A percentile compares a stretch with the other conserved stretches of the same genome.
phyloP scores from a whole-genome alignment of 2,888 invertebrate genomes.

The Limenitis camilla region DNA sequence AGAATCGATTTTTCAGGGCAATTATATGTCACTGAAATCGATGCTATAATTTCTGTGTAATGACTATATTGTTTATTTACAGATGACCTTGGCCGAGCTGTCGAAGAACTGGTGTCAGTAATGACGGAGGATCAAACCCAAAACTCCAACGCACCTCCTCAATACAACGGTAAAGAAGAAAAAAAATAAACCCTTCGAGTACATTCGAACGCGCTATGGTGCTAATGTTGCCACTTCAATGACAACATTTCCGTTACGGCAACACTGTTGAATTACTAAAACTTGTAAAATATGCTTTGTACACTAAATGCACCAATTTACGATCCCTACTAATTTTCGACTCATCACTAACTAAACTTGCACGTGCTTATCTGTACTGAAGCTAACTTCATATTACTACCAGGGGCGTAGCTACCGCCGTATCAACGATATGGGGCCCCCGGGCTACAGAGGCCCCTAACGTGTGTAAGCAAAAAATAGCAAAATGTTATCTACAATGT shows the following conservation, averaged over 20 bases:
- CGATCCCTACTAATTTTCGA: slow-evolving; percentile 61
- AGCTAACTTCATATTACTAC: slow-evolving; percentile 58
- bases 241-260: slow-evolving; percentile 41
- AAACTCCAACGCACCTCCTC: slow-evolving; percentile 55
- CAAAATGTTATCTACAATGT: too few species aligned
- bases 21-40: too few species aligned
- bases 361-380: slow-evolving; percentile 38
- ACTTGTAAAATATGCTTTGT: slow-evolving; percentile 8
- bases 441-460: too few species aligned
- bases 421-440: too few species aligned
- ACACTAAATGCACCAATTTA: slow-evolving; percentile 10
- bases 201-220: slow-evolving; percentile 31
- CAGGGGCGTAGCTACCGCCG: too few species aligned
- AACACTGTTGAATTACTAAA: slow-evolving; percentile 48
- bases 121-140: slow-evolving; percentile 82
- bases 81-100: slow-evolving; percentile 90
- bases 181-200: slow-evolving; percentile 33
- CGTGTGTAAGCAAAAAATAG: too few species aligned
- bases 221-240: slow-evolving; percentile 22
- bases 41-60: too few species aligned
- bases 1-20: too few species aligned
- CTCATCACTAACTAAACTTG: slow-evolving; percentile 66
- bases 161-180: slow-evolving; percentile 66
- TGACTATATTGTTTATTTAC: slow-evolving; percentile 34
- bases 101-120: slow-evolving; percentile 90